Conservation (phyloP, 2,888 invertebrate genomes). For the Smittia aterrima region DNA sequence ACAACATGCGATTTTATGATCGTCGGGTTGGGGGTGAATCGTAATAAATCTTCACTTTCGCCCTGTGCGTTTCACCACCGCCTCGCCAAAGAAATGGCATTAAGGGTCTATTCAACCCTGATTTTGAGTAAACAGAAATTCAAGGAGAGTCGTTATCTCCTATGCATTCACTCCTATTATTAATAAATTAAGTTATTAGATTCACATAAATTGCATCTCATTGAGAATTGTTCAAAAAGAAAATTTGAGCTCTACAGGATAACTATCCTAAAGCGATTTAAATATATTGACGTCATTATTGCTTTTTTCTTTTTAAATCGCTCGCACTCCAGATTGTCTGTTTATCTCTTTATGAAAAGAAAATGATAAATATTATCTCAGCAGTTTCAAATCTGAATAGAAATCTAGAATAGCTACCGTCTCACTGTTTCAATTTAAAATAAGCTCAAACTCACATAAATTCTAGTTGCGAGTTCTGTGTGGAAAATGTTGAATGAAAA, state of each 20-base stretch:
- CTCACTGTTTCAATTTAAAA: no score
- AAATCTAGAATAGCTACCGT: no score
- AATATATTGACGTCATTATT: conserved; percentile 24
- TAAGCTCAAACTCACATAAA: no score
- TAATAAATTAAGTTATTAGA: conserved; percentile 24
- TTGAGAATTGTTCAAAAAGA: background rate
- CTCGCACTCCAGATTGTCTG: background rate
- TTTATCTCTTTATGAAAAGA: background rate
- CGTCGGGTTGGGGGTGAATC: background rate
- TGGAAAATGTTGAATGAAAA: no score
- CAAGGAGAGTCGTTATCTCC: conserved; percentile 23
- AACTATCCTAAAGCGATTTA: conserved; percentile 29
- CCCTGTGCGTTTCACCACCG: conserved; percentile 11
- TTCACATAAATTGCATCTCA: background rate
- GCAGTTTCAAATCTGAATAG: background rate
- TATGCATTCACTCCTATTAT: background rate
- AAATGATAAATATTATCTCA: background rate
- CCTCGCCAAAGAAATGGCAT: background rate
- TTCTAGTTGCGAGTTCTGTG: no score
- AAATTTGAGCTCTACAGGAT: conserved; percentile 23
- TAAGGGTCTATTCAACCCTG: conserved; percentile 34
- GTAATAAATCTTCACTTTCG: conserved; percentile 19
- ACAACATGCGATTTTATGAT: conserved; percentile 15
- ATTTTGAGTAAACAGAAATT: conserved; percentile 28
- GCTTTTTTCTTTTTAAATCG: background rate